Conservation (phyloP, 2,888 invertebrate species). For the Drosophila stalkeri region DNA sequence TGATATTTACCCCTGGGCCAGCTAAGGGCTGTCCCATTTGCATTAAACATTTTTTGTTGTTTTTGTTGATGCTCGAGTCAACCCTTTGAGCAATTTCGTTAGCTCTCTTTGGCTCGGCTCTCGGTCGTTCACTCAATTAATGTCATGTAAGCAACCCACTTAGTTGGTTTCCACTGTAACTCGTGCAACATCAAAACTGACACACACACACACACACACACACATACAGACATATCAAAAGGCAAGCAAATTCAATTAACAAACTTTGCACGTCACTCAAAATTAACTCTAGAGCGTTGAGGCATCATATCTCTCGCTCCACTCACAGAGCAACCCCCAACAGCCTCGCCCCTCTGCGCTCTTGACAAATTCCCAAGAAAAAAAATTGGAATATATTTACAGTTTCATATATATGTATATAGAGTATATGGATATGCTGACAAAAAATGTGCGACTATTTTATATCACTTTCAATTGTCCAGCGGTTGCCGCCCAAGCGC, state of each 20-base stretch:
- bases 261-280: slow-evolving; percentile 80
- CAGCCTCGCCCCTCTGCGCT: not conserved
- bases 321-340: slow-evolving; percentile 3
- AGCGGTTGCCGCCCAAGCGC: slow-evolving; percentile 65
- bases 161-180: slow-evolving; percentile 75
- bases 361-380: slow-evolving; percentile 68
- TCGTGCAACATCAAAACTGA: slow-evolving; percentile 61
- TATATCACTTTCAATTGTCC: slow-evolving; percentile 78
- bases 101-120: slow-evolving; percentile 14
- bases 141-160: slow-evolving; percentile 81
- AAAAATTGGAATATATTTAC: slow-evolving; percentile 22
- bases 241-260: slow-evolving; percentile 77
- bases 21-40: slow-evolving; percentile 63
- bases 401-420: slow-evolving; percentile 13
- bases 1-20: slow-evolving; percentile 62
- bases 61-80: slow-evolving; percentile 27
- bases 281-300: slow-evolving; percentile 74
- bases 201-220: slow-evolving; percentile 29
- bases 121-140: slow-evolving; percentile 71
- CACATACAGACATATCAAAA: slow-evolving; percentile 48
- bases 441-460: slow-evolving; percentile 62
- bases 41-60: slow-evolving; percentile 54
- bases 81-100: slow-evolving; percentile 59
- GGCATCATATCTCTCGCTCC: slow-evolving; percentile 45
- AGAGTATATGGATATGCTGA: slow-evolving; percentile 43